Percentiles rank a stretch among this genome's conserved stretches.
Evolutionary conservation across 2,797 vertebrate species (phyloP).

Genomic region (Lacerta bilineata): DNA sequence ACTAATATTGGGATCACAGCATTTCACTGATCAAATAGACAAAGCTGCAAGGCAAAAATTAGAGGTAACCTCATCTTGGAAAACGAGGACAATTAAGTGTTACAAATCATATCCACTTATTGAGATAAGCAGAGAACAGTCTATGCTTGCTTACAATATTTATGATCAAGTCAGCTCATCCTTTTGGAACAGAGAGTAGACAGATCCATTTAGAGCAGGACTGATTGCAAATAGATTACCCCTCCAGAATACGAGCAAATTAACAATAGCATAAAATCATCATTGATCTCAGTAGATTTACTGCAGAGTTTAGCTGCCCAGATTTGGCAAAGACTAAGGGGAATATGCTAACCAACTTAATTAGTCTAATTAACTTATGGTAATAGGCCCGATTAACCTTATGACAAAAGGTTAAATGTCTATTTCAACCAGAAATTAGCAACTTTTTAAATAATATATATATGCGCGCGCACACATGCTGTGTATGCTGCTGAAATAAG

Average conservation of each 20-base stretch:
- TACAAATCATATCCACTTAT: constrained; percentile 48
- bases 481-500: rapidly evolving
- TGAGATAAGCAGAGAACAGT: constrained; percentile 39
- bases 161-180: constrained; percentile 49
- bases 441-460: constrained; percentile 5
- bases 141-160: constrained; percentile 48
- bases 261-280: constrained; percentile 29
- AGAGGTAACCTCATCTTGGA: not conserved
- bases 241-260: constrained; percentile 15
- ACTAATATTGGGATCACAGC: too few relatives aligned
- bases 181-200: constrained; percentile 18
- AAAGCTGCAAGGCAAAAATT: not conserved
- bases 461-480: not conserved
- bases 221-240: constrained; percentile 35
- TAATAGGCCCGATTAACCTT: constrained; percentile 68
- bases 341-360: constrained; percentile 54
- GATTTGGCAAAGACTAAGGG: constrained; percentile 37
- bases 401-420: constrained; percentile 61
- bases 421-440: constrained; percentile 19
- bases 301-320: not conserved
- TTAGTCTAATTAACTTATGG: constrained; percentile 63
- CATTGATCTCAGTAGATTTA: constrained; percentile 44
- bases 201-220: constrained; percentile 20
- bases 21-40: not conserved
- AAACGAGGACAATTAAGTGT: not conserved